phyloP scores from a whole-genome alignment of 2,888 invertebrate species.

The Brachyopa scutellaris region DNA sequence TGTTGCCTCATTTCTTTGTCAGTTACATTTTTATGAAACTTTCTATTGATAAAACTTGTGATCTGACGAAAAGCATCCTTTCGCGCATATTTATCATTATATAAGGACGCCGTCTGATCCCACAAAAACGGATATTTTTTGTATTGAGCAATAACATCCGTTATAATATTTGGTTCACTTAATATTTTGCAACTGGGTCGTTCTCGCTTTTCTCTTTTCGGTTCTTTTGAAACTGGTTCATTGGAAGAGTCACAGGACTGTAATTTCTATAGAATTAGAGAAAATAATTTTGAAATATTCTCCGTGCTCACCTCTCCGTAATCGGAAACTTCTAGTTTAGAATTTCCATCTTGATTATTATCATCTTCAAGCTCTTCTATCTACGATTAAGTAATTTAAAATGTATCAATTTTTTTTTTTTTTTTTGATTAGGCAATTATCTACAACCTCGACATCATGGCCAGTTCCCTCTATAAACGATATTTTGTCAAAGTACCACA shows the following conservation, averaged over 20 bases:
- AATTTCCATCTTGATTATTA: neutral
- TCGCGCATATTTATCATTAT: slow-evolving; percentile 37
- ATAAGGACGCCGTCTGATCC: slow-evolving; percentile 11
- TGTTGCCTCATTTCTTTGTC: slow-evolving; percentile 41
- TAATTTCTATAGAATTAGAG: neutral
- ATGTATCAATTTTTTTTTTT: neutral
- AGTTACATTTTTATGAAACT: slow-evolving; percentile 36
- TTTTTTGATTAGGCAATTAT: neutral
- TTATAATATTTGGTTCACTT: slow-evolving; percentile 30
- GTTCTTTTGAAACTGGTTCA: neutral
- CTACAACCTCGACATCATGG: slow-evolving; percentile 29
- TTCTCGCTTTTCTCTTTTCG: slow-evolving; percentile 1
- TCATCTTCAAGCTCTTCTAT: neutral
- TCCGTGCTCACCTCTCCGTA: slow-evolving; percentile 11
- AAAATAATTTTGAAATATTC: neutral
- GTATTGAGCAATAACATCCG: slow-evolving; percentile 40
- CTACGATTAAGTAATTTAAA: neutral
- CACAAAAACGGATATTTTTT: neutral
- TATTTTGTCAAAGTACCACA: slow-evolving; percentile 34
- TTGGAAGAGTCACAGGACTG: slow-evolving; percentile 36
- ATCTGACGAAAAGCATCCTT: slow-evolving; percentile 45
- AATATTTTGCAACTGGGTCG: slow-evolving; percentile 23
- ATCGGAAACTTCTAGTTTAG: slow-evolving; percentile 13
- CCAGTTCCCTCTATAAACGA: neutral
- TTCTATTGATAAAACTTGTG: slow-evolving; percentile 27